Conservation (phyloP, 2,888 invertebrate genomes). For the Clivina fossor region DNA sequence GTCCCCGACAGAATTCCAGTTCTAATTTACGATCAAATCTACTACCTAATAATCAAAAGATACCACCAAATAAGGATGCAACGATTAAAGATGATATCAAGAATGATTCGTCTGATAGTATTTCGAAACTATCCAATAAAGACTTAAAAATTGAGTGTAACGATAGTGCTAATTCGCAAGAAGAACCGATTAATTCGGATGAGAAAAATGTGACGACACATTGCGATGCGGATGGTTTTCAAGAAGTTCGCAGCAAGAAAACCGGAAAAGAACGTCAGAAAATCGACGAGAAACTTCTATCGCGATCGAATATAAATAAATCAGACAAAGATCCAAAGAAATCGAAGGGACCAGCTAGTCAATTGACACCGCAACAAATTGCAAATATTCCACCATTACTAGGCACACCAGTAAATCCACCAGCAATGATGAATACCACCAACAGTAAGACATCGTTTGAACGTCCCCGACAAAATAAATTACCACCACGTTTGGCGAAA, state of each 20-base stretch:
- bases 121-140: slow-evolving; percentile 47
- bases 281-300: slow-evolving; percentile 38
- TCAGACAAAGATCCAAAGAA: slow-evolving; percentile 46
- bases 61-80: slow-evolving; percentile 18
- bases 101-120: slow-evolving; percentile 54
- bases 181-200: slow-evolving; percentile 31
- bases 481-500: slow-evolving; percentile 78
- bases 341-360: slow-evolving; percentile 40
- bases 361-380: slow-evolving; percentile 50
- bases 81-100: slow-evolving; percentile 32
- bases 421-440: slow-evolving; percentile 47
- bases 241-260: slow-evolving; percentile 82
- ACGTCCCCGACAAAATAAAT: slow-evolving; percentile 60
- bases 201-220: slow-evolving; percentile 52
- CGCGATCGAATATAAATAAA: slow-evolving; percentile 29
- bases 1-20: slow-evolving; percentile 48
- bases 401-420: slow-evolving; percentile 57
- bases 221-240: slow-evolving; percentile 71
- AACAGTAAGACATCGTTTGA: slow-evolving; percentile 47
- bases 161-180: slow-evolving; percentile 39
- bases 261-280: slow-evolving; percentile 64
- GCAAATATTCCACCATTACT: slow-evolving; percentile 57
- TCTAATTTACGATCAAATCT: slow-evolving; percentile 47
- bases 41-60: slow-evolving; percentile 44
- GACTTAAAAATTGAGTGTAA: slow-evolving; percentile 46